Evolutionary conservation across 35 echinoderm and acorn worm species (phyloP).

Genomic region (Anneissia japonica): DNA sequence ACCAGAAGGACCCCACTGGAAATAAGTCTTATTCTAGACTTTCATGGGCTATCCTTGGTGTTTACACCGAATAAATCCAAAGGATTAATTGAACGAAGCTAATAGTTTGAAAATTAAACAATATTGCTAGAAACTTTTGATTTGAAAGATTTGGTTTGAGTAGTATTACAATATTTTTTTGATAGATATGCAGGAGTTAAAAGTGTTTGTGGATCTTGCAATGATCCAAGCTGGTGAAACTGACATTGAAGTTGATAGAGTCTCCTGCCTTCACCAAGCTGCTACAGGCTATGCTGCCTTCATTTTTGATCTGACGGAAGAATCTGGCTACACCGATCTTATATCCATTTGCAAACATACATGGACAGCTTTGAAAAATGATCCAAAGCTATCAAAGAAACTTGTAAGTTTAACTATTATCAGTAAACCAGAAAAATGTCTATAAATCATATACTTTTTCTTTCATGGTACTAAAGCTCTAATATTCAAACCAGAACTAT

Average conservation of each 20-base stretch:
- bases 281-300: conserved; percentile 17
- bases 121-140: not conserved
- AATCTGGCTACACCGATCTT: not conserved
- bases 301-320: conserved; percentile 13
- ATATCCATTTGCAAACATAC: not conserved
- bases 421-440: not conserved
- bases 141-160: too few relatives aligned
- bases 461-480: too few relatives aligned
- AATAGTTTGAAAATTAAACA: not conserved
- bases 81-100: not conserved
- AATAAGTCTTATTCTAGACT: too few relatives aligned
- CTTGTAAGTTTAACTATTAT: not conserved
- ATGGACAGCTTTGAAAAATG: conserved; percentile 25
- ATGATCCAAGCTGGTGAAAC: conserved; percentile 26
- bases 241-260: conserved; percentile 11
- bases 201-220: conserved; percentile 30
- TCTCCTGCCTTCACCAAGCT: conserved; percentile 10
- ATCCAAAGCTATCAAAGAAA: conserved; percentile 8
- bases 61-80: too few relatives aligned
- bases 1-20: too few relatives aligned
- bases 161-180: too few relatives aligned
- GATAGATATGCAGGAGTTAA: conserved; percentile 23
- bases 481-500: not conserved
- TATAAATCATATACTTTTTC: not conserved
- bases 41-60: too few relatives aligned